phyloP scores from a whole-genome alignment of 2,888 invertebrate genomes.

The Girardia tigrina region DNA sequence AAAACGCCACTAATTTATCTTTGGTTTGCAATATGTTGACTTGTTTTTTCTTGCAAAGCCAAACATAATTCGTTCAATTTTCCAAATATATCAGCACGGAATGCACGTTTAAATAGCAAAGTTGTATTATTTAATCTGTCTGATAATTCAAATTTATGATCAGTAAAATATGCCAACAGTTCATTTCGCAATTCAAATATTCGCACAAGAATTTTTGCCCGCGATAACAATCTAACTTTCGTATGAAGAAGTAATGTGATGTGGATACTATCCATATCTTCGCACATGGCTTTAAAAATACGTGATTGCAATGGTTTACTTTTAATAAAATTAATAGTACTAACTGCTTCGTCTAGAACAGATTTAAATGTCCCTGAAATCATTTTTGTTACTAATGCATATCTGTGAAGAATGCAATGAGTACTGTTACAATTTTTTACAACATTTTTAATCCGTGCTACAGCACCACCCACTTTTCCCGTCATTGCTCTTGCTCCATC shows the following conservation, averaged over 20 bases:
- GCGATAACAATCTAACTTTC: too few relatives aligned
- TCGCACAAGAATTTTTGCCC: too few relatives aligned
- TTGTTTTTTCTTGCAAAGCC: too few relatives aligned
- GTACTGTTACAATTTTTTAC: background rate
- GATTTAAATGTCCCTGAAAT: background rate
- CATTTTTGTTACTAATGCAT: background rate
- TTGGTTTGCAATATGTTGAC: too few relatives aligned
- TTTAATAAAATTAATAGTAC: background rate
- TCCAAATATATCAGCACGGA: too few relatives aligned
- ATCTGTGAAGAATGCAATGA: background rate
- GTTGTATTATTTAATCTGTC: too few relatives aligned
- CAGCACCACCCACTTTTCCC: constrained; percentile 11
- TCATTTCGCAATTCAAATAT: too few relatives aligned
- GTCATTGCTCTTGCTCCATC: background rate
- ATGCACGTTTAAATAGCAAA: too few relatives aligned
- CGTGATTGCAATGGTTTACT: background rate
- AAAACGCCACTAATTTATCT: too few relatives aligned
- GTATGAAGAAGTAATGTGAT: background rate
- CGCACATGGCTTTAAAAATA: background rate
- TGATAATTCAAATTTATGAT: too few relatives aligned
- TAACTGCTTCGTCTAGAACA: background rate
- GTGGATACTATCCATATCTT: background rate
- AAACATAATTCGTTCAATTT: too few relatives aligned
- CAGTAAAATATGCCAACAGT: too few relatives aligned
- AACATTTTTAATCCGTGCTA: background rate